Base-by-base conservation (phyloP, 2,113 vertebrate species). In the Cheirogaleus medius region DNA sequence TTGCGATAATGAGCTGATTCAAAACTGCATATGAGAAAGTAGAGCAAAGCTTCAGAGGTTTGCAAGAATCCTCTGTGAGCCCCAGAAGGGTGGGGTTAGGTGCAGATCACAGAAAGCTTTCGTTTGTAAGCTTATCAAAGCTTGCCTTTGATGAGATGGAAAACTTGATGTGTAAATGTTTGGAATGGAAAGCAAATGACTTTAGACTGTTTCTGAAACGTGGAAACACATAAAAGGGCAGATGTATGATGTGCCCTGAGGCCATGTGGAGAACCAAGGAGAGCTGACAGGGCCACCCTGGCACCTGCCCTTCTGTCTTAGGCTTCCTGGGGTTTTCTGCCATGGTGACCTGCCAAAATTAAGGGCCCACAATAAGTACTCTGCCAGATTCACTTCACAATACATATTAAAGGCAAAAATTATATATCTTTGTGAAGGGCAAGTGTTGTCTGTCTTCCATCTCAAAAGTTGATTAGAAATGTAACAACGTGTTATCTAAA, bases 381-480 rank as follows among this genome's bases (percentile, higher is more conserved):
- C 27, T 69, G 8, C 29, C 58, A 64, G 37, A n/a, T 63, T 39
- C 52, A 34, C 77, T 15, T 37, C 60, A 52, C 32, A 8, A 1
- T 3, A 21, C n/a, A 25, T 63, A 8, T 32, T 27, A 47, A 80
- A 76, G 42, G 71, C 42, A 69, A 52, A 60, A 60, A 60, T 29
- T 1, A 54, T 5, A 27, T 64, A 52, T 44, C 23, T 37, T 52
- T 78, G 44, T 73, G 49, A 5, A 80, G 2, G 23, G 34, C 74
- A 90, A 84, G 29, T 18, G 73, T 80, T 56, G 29, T 23, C 32
- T 52, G 2, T 92, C 60, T 86, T 74, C 1, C 18, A 14, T 2
- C 2, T 93, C 52, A 84, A 66, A 91, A 95, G 0, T 27, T 90
- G 4, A 29, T 85, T 92, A 58, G 58, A 93, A 97, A 91, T 91